Percentiles rank a stretch among this genome's conserved stretches.
These are phyloP conservation scores for Corvus moneduloides DNA, from an alignment of 2,113 vertebrate species.

Conservation along the genomic window DNA sequence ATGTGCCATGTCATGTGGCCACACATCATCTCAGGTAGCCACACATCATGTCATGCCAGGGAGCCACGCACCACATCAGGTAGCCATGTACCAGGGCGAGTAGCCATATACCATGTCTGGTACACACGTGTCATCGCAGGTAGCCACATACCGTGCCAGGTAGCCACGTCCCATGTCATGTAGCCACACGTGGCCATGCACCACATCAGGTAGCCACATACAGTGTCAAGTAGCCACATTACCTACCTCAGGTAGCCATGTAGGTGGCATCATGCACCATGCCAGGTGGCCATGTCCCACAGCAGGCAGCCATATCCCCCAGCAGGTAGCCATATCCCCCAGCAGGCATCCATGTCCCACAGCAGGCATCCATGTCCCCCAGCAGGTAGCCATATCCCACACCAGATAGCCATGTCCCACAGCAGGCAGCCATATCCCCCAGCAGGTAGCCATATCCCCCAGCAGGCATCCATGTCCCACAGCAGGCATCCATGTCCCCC, in stretches of 20 bases:
- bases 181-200: neutral
- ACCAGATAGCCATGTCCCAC: accelerated
- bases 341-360: accelerated
- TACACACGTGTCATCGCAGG: accelerated
- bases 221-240: no score
- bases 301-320: neutral
- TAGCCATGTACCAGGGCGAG: accelerated
- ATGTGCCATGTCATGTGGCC: accelerated
- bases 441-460: neutral
- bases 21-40: accelerated
- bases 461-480: neutral
- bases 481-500: neutral
- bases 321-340: accelerated
- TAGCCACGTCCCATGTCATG: no score
- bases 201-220: neutral
- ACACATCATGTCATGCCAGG: neutral
- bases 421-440: no score
- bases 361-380: accelerated
- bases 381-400: accelerated
- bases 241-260: neutral
- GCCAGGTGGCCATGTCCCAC: no score
- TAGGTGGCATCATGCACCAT: no score
- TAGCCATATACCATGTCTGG: accelerated
- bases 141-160: neutral
- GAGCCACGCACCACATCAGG: neutral